These are phyloP conservation scores for Austrofundulus limnaeus DNA, from an alignment of 2,113 vertebrate genomes.

Conservation along the genomic window DNA sequence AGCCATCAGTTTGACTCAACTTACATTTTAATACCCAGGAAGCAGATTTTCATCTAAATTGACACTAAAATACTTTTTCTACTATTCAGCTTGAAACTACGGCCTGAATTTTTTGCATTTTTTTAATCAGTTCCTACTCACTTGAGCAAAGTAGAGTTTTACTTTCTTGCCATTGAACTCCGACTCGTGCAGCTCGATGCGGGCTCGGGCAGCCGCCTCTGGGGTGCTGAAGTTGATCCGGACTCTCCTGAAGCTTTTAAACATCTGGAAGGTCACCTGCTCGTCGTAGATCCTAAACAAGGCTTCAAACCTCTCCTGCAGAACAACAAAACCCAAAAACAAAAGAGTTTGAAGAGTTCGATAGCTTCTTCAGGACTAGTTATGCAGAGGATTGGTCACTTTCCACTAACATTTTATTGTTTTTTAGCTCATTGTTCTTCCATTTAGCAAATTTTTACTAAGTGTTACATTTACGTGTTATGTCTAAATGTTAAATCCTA, in stretches of 20 bases:
- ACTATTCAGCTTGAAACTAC: too few species aligned
- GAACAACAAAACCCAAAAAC: slow-evolving; percentile 2
- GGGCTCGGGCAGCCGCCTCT: slow-evolving; percentile 91
- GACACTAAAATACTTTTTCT: too few species aligned
- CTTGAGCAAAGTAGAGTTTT: slow-evolving; percentile 96
- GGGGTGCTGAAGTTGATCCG: slow-evolving; percentile 95
- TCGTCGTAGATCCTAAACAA: slow-evolving; percentile 91
- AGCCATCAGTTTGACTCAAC: slow-evolving; percentile 2
- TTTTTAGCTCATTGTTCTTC: too few species aligned
- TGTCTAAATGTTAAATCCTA: too few species aligned
- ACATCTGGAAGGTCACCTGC: slow-evolving; percentile 91
- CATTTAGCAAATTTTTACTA: too few species aligned
- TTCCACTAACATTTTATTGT: too few species aligned
- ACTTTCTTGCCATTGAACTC: slow-evolving; percentile 91
- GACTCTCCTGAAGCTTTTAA: slow-evolving; percentile 95
- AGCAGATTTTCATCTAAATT: not conserved
- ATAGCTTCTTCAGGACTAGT: too few species aligned
- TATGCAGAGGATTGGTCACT: too few species aligned
- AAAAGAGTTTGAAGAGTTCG: too few species aligned
- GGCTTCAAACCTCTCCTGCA: slow-evolving; percentile 91
- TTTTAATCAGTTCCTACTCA: slow-evolving; percentile 47
- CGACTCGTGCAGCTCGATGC: slow-evolving; percentile 92
- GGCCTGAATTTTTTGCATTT: slow-evolving; percentile 2
- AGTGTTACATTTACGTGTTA: too few species aligned
- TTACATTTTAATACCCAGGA: slow-evolving; percentile 3